Evolutionary conservation across 2,888 invertebrate genomes (phyloP).

Genomic region (Amorpha juglandis): DNA sequence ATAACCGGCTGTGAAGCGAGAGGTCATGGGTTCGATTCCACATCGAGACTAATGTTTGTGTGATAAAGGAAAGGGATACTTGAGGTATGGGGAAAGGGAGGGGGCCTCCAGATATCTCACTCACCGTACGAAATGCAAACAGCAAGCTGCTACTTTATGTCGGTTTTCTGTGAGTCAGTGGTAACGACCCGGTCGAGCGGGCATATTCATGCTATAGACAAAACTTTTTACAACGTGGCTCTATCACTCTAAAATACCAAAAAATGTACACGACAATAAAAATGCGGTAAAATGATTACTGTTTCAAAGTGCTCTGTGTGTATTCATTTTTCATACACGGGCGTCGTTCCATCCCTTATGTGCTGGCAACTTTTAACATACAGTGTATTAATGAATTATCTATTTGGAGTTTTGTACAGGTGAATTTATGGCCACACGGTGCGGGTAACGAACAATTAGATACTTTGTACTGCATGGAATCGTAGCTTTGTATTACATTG

Average conservation of each 20-base stretch:
- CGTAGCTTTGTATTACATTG: neutral
- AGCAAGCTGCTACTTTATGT: no score
- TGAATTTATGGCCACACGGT: neutral
- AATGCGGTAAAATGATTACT: neutral
- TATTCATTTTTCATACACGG: neutral
- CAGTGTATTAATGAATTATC: constrained; percentile 18
- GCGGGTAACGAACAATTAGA: neutral
- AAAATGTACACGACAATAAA: neutral
- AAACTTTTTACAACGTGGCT: no score
- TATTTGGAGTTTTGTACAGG: constrained; percentile 6
- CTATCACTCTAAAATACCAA: neutral
- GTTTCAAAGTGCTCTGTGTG: constrained; percentile 5
- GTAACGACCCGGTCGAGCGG: no score
- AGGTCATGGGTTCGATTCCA: no score
- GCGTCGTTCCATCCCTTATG: neutral
- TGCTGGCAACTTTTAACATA: constrained; percentile 1
- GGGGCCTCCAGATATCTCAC: no score
- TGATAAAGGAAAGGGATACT: no score
- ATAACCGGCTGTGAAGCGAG: no score
- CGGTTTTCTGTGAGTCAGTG: no score
- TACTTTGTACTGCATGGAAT: neutral
- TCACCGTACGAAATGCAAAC: no score
- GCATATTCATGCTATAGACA: no score
- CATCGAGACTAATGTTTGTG: no score
- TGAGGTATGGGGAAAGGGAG: no score